Conservation (phyloP, 2,113 vertebrate species). For the Hyaena hyaena region DNA sequence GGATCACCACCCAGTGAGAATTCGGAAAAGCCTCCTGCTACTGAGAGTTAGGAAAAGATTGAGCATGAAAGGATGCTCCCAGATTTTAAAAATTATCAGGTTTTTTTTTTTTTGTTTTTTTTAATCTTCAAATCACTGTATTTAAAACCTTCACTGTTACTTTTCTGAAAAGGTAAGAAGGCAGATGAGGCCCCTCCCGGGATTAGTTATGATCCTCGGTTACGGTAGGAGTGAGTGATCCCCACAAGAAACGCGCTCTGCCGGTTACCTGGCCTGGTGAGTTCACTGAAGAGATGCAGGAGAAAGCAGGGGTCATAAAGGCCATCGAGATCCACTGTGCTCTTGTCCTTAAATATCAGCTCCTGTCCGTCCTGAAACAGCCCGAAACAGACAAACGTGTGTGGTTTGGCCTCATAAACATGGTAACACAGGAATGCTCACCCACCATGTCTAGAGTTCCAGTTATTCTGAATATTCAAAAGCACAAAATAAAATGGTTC, state of each 20-base stretch:
- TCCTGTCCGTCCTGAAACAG: conserved; percentile 85
- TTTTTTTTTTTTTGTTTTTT: not conserved
- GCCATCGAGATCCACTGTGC: conserved; percentile 76
- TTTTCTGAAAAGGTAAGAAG: not conserved
- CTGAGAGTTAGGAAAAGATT: not conserved
- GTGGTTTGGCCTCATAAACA: fast-evolving
- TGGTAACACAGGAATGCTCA: fast-evolving
- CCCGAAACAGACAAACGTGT: not conserved
- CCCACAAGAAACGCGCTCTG: not conserved
- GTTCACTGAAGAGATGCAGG: conserved; percentile 93
- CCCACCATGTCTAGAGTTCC: not conserved
- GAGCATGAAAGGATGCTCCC: not conserved
- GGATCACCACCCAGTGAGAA: not conserved
- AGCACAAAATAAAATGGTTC: not conserved
- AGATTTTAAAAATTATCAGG: not conserved
- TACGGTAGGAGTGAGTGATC: not conserved
- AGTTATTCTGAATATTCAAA: not conserved
- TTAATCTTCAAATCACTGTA: not conserved
- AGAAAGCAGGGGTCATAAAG: conserved; percentile 96
- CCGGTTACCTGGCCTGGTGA: conserved; percentile 92
- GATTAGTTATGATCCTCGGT: not conserved
- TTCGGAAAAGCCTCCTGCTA: not conserved
- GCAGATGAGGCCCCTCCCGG: not conserved
- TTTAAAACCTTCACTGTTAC: not conserved
- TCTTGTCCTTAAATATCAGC: conserved; percentile 81